A percentile compares a stretch with the other conserved stretches of the same genome.
Evolutionary conservation across 2,113 vertebrate genomes (phyloP).

Genomic region (Parotia lawesii): DNA sequence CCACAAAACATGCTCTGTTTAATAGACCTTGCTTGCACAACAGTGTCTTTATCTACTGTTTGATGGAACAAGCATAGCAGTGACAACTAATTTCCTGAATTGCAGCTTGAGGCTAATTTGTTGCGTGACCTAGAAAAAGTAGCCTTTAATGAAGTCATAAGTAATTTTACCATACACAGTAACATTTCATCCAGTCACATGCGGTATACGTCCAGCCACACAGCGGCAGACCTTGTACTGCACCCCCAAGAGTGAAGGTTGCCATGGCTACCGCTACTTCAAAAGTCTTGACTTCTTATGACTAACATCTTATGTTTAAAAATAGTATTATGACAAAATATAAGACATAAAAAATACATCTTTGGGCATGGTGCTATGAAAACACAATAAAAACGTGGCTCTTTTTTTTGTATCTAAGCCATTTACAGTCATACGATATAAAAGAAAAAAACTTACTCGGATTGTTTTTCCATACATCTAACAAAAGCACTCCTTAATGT

Average conservation of each 20-base stretch:
- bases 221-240: background rate
- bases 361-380: background rate
- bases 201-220: background rate
- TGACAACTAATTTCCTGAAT: background rate
- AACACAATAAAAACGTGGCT: background rate
- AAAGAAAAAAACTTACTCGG: background rate
- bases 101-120: background rate
- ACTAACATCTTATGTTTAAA: conserved; percentile 4
- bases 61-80: background rate
- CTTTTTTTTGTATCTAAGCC: background rate
- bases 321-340: background rate
- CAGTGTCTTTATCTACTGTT: background rate
- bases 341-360: background rate
- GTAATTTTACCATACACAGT: background rate
- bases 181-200: background rate
- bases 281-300: background rate
- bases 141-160: background rate
- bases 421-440: background rate
- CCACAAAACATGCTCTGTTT: background rate
- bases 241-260: background rate
- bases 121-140: background rate
- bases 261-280: conserved; percentile 2
- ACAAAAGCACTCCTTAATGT: background rate
- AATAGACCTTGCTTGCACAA: background rate
- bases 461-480: background rate